Evolutionary conservation across 2,113 vertebrate species (phyloP), one percentile per base, ranked within the genome.

Genomic region (Apaloderma vittatum): DNA sequence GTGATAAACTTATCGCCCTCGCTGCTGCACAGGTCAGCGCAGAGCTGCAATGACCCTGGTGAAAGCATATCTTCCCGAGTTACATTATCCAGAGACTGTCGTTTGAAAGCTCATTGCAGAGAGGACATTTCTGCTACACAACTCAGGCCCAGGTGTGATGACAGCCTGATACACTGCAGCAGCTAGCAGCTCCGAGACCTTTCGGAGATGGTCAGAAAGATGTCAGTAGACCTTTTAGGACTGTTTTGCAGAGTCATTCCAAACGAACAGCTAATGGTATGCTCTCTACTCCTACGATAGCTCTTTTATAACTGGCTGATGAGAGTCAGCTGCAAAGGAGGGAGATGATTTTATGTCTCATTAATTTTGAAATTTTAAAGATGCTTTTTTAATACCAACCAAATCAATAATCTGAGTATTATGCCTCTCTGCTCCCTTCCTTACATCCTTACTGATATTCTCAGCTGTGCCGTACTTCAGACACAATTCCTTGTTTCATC

Each of bases 161-260:
- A 67, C 68, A 96, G 46, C 20, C 43, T 14, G 15, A 71, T 21
- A 72, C 11, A 79, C 12, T 73, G 62, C 68, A 93, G 58, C 70
- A 75, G 59, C 2, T 3, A 79, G 76, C 66, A 76, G 77, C 51
- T 67, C 58, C 26, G 34, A 94, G 75, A 83, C 66, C 66, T 88
- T 66, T 29, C 86, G 34, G 45, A 94, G 84, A 62, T 11, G 77
- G 51, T 65, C 84, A 93, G 62, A 86, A 92, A 93, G 49, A 70
- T 63, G 74, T 40, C 84, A 86, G 48, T 29, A 46, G 54, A 94
- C 74, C 93, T 95, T 96, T 92, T 96, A 78, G 73, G 9, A 55
- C 30, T 87, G 11, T 93, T 96, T 54, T 94, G 88, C 94, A 93
- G 92, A 95, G 94, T 97, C 96, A 96, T 85, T 92, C 81, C 11